phyloP scores from a whole-genome alignment of 2,113 vertebrate species.

The Melanocharis versteri region DNA sequence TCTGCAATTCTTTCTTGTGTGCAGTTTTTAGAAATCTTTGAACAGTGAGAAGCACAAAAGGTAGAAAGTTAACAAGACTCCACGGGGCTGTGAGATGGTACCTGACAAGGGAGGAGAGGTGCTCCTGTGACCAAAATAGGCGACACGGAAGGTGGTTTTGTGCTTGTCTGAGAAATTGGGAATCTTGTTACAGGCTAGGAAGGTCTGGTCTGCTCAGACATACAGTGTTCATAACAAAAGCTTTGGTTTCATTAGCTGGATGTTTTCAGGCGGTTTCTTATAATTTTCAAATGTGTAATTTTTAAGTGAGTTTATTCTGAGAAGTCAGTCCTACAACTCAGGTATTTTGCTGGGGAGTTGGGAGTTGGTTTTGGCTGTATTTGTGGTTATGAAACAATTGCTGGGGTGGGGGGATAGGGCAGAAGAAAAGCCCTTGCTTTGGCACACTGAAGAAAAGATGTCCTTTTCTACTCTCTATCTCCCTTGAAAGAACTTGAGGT shows the following conservation, averaged over 20 bases:
- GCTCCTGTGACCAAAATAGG: not conserved
- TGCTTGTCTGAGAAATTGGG: not conserved
- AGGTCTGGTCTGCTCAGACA: not conserved
- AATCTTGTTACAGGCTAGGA: constrained; percentile 15
- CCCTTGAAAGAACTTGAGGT: not conserved
- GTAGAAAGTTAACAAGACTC: constrained; percentile 56
- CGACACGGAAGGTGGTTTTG: not conserved
- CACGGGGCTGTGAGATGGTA: constrained; percentile 8
- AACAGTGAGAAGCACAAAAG: constrained; percentile 30
- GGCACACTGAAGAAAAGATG: not conserved
- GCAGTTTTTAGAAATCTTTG: constrained; percentile 49
- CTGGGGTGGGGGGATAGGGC: accelerated
- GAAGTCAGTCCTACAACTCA: not conserved
- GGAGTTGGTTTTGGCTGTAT: not conserved
- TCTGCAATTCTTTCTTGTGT: not conserved
- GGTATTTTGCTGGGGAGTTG: not conserved
- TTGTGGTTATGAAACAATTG: not conserved
- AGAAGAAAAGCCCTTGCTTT: not conserved
- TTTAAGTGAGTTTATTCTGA: not conserved
- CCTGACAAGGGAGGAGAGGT: constrained; percentile 40
- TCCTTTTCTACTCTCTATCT: not conserved
- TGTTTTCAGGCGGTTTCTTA: not conserved
- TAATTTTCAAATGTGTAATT: not conserved
- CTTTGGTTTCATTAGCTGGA: not conserved
- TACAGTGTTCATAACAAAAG: not conserved